Conservation (phyloP, 2,797 vertebrate species). For the Scolopax rusticola region DNA sequence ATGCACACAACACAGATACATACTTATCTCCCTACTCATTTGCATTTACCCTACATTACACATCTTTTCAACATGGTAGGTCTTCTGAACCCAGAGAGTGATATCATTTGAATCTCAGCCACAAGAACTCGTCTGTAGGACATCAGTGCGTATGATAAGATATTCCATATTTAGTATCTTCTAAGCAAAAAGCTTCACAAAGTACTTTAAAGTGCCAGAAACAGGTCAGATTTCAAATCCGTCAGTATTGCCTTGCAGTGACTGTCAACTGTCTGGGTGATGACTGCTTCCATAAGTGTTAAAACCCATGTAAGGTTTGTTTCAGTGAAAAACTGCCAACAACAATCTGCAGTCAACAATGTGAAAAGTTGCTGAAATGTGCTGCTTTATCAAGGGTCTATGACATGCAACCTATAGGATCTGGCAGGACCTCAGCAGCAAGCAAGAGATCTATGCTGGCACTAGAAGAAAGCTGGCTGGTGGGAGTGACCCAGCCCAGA, state of each 20-base stretch:
- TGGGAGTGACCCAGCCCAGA: not conserved
- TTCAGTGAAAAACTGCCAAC: not conserved
- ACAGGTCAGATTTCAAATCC: not conserved
- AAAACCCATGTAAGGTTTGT: not conserved
- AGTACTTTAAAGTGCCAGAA: not conserved
- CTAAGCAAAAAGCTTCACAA: not conserved
- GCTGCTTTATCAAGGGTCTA: not conserved
- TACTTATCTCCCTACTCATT: not conserved
- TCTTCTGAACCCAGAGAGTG: not conserved
- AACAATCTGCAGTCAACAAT: not conserved
- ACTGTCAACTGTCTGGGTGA: not conserved
- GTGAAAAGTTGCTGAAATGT: not conserved
- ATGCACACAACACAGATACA: accelerated
- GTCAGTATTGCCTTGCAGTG: not conserved
- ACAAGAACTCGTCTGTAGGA: not conserved
- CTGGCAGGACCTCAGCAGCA: not conserved
- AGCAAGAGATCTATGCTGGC: not conserved
- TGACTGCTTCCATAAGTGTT: not conserved
- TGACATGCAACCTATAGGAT: not conserved
- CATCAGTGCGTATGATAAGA: not conserved
- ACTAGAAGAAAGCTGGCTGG: not conserved
- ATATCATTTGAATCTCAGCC: not conserved
- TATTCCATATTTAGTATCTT: not conserved
- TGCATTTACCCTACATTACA: not conserved
- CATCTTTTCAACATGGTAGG: not conserved